Evolutionary conservation across 2,113 vertebrate species (phyloP).

Genomic region (Hoplias malabaricus): DNA sequence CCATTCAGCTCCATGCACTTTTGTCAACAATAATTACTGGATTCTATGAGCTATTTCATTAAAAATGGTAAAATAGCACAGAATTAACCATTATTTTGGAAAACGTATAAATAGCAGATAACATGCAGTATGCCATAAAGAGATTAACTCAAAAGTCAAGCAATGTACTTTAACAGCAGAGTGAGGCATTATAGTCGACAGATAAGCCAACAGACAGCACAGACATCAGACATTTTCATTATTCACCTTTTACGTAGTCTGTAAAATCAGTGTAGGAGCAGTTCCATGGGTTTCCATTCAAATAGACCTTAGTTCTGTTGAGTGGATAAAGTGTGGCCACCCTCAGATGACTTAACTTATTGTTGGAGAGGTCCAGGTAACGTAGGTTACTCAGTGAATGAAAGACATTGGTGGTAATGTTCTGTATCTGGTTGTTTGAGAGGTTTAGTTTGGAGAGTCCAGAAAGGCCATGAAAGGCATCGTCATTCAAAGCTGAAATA

Average conservation of each 20-base stretch:
- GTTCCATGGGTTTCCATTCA: constrained; percentile 72
- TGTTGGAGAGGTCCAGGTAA: constrained; percentile 69
- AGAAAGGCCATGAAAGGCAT: constrained; percentile 42
- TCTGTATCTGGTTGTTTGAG: constrained; percentile 60
- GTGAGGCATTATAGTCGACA: too few relatives aligned
- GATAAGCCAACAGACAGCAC: too few relatives aligned
- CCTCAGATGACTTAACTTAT: constrained; percentile 60
- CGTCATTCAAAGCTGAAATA: constrained; percentile 42
- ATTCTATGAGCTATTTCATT: too few relatives aligned
- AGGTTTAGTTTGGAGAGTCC: constrained; percentile 59
- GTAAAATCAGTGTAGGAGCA: constrained; percentile 70
- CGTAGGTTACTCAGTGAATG: constrained; percentile 41
- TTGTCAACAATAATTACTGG: too few relatives aligned
- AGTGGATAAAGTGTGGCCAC: constrained; percentile 54
- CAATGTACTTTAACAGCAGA: too few relatives aligned
- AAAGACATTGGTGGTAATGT: constrained; percentile 54
- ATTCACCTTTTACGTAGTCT: constrained; percentile 65
- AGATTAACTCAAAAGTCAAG: too few relatives aligned
- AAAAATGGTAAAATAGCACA: too few relatives aligned
- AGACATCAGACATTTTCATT: too few relatives aligned
- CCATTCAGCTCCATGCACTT: too few relatives aligned
- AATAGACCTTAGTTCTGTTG: constrained; percentile 45
- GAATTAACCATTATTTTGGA: too few relatives aligned
- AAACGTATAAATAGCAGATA: too few relatives aligned
- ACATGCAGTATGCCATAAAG: too few relatives aligned